Conservation (phyloP, 35 echinoderm and acorn worm genomes). For the Apostichopus japonicus region DNA sequence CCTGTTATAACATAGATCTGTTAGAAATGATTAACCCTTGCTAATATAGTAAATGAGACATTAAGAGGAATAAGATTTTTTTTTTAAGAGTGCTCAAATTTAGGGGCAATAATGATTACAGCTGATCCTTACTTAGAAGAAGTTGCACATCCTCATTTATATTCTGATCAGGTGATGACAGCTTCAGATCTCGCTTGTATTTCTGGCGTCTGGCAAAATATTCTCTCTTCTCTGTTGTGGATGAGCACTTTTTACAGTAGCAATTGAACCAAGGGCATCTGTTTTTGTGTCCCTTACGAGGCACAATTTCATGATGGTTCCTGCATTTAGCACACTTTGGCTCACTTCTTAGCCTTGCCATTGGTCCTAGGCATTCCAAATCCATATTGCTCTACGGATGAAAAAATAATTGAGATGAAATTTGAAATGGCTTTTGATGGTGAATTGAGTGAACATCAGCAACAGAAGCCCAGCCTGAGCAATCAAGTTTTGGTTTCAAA, state of each 20-base stretch:
- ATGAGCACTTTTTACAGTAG: not conserved
- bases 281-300: constrained; percentile 39
- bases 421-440: not conserved
- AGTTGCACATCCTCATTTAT: constrained; percentile 19
- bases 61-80: too few relatives aligned
- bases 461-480: too few relatives aligned
- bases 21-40: too few relatives aligned
- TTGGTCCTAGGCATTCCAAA: not conserved
- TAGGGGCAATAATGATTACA: too few relatives aligned
- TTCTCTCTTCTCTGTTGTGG: constrained; percentile 13
- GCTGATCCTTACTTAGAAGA: constrained; percentile 20
- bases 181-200: not conserved
- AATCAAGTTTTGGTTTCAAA: too few relatives aligned
- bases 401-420: not conserved
- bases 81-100: too few relatives aligned
- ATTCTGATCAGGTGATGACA: not conserved
- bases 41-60: too few relatives aligned
- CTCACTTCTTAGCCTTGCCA: not conserved
- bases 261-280: constrained; percentile 42
- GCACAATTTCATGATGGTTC: constrained; percentile 22
- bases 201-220: constrained; percentile 12
- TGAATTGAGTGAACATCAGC: not conserved
- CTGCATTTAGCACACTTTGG: constrained; percentile 43
- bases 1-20: too few relatives aligned
- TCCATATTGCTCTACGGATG: not conserved